phyloP scores from a whole-genome alignment of 2,888 invertebrate genomes.

The Rapana venosa region DNA sequence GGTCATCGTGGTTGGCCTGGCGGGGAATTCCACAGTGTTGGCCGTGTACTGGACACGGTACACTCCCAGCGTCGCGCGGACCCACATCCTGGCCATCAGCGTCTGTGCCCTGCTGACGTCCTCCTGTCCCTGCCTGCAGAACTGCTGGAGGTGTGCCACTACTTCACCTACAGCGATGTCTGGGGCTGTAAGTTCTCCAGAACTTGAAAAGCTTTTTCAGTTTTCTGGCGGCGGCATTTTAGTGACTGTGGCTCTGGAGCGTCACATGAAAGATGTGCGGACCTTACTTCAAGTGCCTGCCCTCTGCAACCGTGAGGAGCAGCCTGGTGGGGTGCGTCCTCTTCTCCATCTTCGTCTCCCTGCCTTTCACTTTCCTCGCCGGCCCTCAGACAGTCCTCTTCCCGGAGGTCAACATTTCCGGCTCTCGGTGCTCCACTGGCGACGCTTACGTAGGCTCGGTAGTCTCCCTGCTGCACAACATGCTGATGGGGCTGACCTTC shows the following conservation, averaged over 20 bases:
- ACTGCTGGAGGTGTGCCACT: constrained; percentile 11
- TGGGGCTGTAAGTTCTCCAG: constrained; percentile 12
- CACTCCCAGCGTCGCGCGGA: constrained; percentile 35
- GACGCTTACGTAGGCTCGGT: background rate
- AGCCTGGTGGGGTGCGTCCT: background rate
- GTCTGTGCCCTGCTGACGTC: constrained; percentile 41
- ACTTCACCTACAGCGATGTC: background rate
- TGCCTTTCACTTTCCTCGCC: background rate
- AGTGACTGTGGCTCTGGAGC: constrained; percentile 36
- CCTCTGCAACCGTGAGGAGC: background rate
- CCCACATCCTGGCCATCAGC: constrained; percentile 46
- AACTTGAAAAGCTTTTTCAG: background rate
- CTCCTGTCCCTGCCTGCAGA: constrained; percentile 30
- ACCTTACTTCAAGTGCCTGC: background rate
- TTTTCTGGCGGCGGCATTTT: background rate
- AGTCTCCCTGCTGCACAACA: background rate
- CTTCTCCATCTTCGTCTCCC: constrained; percentile 6
- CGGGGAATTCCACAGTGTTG: constrained; percentile 40
- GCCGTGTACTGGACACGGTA: constrained; percentile 45
- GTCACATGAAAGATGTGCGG: constrained; percentile 44
- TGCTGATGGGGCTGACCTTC: background rate
- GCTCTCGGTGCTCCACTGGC: background rate
- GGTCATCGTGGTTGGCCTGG: constrained; percentile 30
- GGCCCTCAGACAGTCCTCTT: background rate
- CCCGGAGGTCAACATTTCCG: background rate